Percentiles rank a stretch among this genome's conserved stretches.
Evolutionary conservation across 1,140 invertebrate genomes (phyloP).

Genomic region (Apis dorsata): DNA sequence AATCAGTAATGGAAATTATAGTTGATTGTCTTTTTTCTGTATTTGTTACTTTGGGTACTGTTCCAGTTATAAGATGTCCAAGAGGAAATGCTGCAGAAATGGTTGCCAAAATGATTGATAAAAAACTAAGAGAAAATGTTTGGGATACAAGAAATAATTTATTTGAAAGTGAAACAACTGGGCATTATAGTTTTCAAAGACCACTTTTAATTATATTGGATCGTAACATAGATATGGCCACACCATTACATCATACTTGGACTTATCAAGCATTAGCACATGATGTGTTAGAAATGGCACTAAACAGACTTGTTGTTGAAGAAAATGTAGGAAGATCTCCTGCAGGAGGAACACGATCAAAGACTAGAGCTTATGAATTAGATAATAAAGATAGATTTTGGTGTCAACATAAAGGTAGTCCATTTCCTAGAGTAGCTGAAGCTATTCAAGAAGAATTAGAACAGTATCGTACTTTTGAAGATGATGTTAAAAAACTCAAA

Average conservation of each 20-base stretch:
- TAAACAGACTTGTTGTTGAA: constrained; percentile 93
- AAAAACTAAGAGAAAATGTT: constrained; percentile 97
- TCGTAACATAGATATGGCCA: constrained; percentile 97
- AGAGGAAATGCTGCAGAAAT: constrained; percentile 98
- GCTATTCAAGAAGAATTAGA: constrained; percentile 99
- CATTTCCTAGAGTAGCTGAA: constrained; percentile 98
- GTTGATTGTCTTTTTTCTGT: constrained; percentile 98
- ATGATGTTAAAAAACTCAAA: constrained; percentile 97
- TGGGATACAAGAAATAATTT: constrained; percentile 98
- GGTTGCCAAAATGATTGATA: constrained; percentile 98
- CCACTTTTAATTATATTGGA: constrained; percentile 96
- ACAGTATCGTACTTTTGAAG: constrained; percentile 94
- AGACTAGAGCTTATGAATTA: constrained; percentile 95
- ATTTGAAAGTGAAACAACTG: constrained; percentile 91
- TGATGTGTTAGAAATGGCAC: constrained; percentile 94
- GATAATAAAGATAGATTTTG: constrained; percentile 95
- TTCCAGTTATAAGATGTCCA: constrained; percentile 97
- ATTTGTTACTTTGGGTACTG: constrained; percentile 96
- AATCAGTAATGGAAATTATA: constrained; percentile 95
- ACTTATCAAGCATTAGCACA: constrained; percentile 98
- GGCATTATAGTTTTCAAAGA: constrained; percentile 93
- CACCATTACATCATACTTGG: constrained; percentile 99
- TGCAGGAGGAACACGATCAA: constrained; percentile 83
- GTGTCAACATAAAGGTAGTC: constrained; percentile 95
- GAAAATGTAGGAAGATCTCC: constrained; percentile 83